Conservation (phyloP, 2,888 invertebrate genomes). For the Peribatodes rhomboidaria region DNA sequence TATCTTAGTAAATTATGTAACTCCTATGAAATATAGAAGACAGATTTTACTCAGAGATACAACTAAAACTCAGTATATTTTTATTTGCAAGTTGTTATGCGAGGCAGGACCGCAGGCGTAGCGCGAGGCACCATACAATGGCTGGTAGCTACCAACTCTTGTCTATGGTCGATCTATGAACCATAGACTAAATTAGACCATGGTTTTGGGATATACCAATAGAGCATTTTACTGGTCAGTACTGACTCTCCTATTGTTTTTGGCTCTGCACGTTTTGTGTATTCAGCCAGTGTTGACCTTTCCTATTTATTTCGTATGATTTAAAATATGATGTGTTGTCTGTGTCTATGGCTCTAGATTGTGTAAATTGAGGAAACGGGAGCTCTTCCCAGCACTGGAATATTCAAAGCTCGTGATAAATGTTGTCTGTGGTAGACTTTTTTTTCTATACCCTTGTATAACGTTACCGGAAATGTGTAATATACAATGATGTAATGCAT, state of each 20-base stretch:
- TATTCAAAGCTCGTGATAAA: not conserved
- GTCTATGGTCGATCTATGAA: conserved; percentile 74
- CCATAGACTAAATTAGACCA: conserved; percentile 47
- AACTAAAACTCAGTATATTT: conserved; percentile 51
- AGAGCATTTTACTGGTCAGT: conserved; percentile 43
- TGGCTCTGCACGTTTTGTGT: not conserved
- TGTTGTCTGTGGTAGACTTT: conserved; percentile 16
- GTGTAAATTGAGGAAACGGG: not conserved
- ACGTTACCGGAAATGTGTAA: not conserved
- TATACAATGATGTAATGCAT: too few species aligned
- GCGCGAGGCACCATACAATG: conserved; percentile 77
- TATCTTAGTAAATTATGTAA: not conserved
- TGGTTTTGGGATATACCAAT: conserved; percentile 65
- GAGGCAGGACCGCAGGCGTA: conserved; percentile 68
- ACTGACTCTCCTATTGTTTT: conserved; percentile 27
- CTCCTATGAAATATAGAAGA: not conserved
- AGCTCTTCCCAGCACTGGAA: not conserved
- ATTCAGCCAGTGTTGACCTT: not conserved
- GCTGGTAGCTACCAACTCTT: conserved; percentile 73
- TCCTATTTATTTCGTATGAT: not conserved
- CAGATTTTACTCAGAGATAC: conserved; percentile 26
- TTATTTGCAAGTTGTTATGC: conserved; percentile 81
- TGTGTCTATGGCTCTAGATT: not conserved
- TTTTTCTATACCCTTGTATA: conserved; percentile 23
- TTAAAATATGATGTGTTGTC: not conserved